Evolutionary conservation across 2,113 vertebrate species (phyloP).

Genomic region (Grammomys surdaster): DNA sequence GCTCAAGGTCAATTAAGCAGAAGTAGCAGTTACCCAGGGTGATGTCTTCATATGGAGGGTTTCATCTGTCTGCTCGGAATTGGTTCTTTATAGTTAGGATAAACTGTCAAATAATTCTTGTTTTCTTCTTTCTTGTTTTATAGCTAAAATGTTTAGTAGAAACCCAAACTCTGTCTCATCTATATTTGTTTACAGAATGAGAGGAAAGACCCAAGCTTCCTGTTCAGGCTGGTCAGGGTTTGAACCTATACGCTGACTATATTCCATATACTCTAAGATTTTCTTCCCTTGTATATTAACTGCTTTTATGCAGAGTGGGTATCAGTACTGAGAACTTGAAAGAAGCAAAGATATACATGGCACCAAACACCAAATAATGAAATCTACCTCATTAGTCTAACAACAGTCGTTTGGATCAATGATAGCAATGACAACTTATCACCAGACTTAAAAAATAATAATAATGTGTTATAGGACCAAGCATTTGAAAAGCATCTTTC

Average conservation of each 20-base stretch:
- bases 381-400: neutral
- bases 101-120: constrained; percentile 25
- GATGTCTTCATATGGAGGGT: neutral
- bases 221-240: neutral
- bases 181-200: neutral
- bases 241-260: neutral
- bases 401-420: constrained; percentile 14
- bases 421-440: neutral
- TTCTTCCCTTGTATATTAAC: constrained; percentile 31
- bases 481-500: neutral
- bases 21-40: neutral
- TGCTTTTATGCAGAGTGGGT: neutral
- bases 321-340: neutral
- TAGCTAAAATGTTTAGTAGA: constrained; percentile 44
- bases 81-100: constrained; percentile 26
- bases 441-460: neutral
- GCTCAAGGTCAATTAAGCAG: neutral
- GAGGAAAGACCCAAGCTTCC: neutral
- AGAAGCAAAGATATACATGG: neutral
- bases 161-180: neutral
- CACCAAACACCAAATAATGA: neutral
- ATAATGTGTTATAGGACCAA: neutral
- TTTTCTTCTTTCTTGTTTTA: constrained; percentile 37
- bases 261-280: neutral
- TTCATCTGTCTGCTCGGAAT: neutral